These are phyloP conservation scores for Trinectes maculatus DNA, from an alignment of 2,113 vertebrate species.

Conservation along the genomic window DNA sequence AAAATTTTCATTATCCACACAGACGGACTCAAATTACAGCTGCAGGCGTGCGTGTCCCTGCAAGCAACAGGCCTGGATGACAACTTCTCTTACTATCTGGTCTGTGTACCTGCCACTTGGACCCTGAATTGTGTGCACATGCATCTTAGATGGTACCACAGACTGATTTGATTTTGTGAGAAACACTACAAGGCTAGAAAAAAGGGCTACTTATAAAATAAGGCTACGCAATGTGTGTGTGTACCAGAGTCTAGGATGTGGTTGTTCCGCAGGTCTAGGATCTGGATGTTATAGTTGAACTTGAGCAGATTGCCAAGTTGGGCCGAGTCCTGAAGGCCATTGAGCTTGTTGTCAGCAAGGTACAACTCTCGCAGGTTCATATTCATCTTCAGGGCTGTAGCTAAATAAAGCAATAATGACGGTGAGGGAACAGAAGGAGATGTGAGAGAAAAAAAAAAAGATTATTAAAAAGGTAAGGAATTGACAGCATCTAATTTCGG, in stretches of 20 bases:
- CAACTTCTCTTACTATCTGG: too few relatives aligned
- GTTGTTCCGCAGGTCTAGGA: slow-evolving; percentile 93
- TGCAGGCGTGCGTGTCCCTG: too few relatives aligned
- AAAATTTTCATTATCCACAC: too few relatives aligned
- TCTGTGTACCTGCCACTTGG: too few relatives aligned
- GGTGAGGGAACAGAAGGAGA: neutral
- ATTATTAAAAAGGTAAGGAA: too few relatives aligned
- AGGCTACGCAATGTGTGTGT: neutral
- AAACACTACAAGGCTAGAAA: neutral
- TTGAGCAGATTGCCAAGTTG: slow-evolving; percentile 95
- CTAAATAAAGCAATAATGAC: slow-evolving; percentile 68
- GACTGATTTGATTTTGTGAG: too few relatives aligned
- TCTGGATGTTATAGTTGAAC: slow-evolving; percentile 95
- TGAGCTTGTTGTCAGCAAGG: slow-evolving; percentile 94
- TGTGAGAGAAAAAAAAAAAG: neutral
- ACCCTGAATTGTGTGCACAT: too few relatives aligned
- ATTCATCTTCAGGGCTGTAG: slow-evolving; percentile 96
- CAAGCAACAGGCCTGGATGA: too few relatives aligned
- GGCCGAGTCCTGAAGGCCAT: slow-evolving; percentile 92
- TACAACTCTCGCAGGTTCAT: slow-evolving; percentile 93
- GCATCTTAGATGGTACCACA: too few relatives aligned
- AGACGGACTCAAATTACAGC: too few relatives aligned
- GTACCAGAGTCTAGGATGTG: slow-evolving; percentile 93
- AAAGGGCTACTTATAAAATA: too few relatives aligned
- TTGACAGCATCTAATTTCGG: too few relatives aligned